Base-by-base conservation (phyloP, 1,140 invertebrate species). In the Cydia splendana region DNA sequence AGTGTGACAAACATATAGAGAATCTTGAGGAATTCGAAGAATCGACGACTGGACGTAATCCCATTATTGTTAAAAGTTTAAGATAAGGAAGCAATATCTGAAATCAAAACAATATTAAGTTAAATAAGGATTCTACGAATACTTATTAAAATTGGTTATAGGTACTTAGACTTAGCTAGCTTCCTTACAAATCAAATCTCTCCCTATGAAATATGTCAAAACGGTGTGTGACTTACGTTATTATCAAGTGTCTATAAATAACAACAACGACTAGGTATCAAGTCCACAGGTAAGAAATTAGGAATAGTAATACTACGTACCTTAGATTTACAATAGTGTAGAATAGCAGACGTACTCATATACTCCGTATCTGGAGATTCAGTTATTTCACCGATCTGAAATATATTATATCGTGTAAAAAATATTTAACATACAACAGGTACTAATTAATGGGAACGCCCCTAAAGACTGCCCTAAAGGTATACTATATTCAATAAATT, bases 281-380 rank as follows among this genome's bases (percentile, higher is more conserved):
- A 42, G 38, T 48, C 13, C 15, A 53, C 15, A 18, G 15, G n/a
- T 53, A 18, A n/a, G 51, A 53, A 53, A 18, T n/a, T 18, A 18
- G 51, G n/a, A 53, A 53, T 53, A 18, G 0, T n/a, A 18, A 53
- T n/a, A 18, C 15, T 18, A 85, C 81, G 81, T 83, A 95, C 94
- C 91, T 96, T 97, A 62, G 95, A 95, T 92, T 97, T 96, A 89
- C 96, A 97, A 82, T 96, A 96, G 86, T 95, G 95, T 86, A 97
- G 91, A 77, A 97, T 95, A 38, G 96, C 96, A 3, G 96, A 96
- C 75, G 96, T 96, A 81, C 96, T 96, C 84, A 96, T 94, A 75
- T 94, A 93, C 76, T 96, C 95, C 75, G 94, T 95, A 86, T 96
- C 95, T 74, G 95, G 94, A 82, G 93, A 94, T 88, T 95, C 95